These are phyloP conservation scores for Paramisgurnus dabryanus DNA, from an alignment of 2,113 vertebrate genomes.

Conservation along the genomic window DNA sequence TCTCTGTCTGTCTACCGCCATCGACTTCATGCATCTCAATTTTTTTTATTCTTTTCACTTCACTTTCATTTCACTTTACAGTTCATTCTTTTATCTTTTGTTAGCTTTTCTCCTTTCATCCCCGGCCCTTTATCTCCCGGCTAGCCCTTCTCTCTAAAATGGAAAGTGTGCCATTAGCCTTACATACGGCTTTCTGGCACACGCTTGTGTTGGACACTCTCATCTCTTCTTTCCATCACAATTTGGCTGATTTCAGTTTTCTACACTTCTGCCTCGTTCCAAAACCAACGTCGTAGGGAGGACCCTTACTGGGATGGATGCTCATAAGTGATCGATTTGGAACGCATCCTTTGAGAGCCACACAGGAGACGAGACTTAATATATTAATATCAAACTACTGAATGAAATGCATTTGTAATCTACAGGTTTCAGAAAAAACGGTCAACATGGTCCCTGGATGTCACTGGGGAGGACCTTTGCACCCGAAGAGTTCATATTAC, in stretches of 20 bases:
- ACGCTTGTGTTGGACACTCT: not conserved
- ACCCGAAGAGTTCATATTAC: too few relatives aligned
- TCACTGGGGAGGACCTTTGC: too few relatives aligned
- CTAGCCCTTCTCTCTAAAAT: slow-evolving; percentile 32
- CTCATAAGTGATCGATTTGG: too few relatives aligned
- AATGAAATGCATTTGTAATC: too few relatives aligned
- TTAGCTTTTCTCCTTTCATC: slow-evolving; percentile 43
- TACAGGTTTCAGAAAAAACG: too few relatives aligned
- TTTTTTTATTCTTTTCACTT: slow-evolving; percentile 17
- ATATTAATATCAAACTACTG: too few relatives aligned
- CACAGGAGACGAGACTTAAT: too few relatives aligned
- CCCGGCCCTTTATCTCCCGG: slow-evolving; percentile 21
- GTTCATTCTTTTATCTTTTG: slow-evolving; percentile 51
- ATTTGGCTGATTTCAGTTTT: not conserved
- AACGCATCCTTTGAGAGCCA: too few relatives aligned
- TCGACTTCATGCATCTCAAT: slow-evolving; percentile 18
- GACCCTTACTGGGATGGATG: too few relatives aligned
- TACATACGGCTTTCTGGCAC: not conserved
- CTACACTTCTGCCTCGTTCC: not conserved
- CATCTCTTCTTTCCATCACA: slow-evolving; percentile 4
- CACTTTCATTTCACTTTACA: slow-evolving; percentile 24
- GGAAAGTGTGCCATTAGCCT: slow-evolving; percentile 8
- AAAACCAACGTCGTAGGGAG: not conserved
- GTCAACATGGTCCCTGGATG: too few relatives aligned
- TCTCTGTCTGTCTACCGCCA: slow-evolving; percentile 30